Evolutionary conservation across 2,888 invertebrate genomes (phyloP).

Genomic region (Girardia tigrina): DNA sequence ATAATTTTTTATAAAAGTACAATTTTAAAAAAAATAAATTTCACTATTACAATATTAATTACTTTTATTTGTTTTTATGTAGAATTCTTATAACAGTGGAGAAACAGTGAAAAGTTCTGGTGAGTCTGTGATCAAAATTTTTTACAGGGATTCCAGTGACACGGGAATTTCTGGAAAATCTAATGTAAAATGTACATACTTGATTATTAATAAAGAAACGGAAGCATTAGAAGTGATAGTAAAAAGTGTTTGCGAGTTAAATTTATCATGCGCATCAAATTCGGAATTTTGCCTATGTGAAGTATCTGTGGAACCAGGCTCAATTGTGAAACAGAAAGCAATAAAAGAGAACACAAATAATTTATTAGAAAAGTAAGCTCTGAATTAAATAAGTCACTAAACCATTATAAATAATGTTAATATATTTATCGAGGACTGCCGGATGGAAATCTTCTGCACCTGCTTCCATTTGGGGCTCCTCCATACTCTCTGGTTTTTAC

Average conservation of each 20-base stretch:
- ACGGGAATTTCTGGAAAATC: background rate
- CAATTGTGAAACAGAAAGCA: background rate
- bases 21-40: no score
- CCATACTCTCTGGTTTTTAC: no score
- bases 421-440: no score
- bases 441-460: no score
- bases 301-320: background rate
- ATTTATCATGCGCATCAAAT: background rate
- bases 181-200: background rate
- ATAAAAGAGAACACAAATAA: background rate
- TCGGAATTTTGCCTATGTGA: conserved; percentile 4
- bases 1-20: no score
- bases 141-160: background rate
- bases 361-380: background rate
- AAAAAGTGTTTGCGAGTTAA: background rate
- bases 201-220: background rate
- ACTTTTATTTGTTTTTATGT: background rate
- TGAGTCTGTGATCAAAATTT: background rate
- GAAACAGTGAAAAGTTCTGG: background rate
- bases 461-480: no score
- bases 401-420: no score
- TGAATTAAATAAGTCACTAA: no score
- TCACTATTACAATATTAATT: no score
- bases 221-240: background rate
- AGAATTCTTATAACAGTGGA: background rate